A percentile compares a stretch with the other conserved stretches of the same genome.
Evolutionary conservation across 2,113 vertebrate genomes (phyloP).

Genomic region (Pedionomus torquatus): DNA sequence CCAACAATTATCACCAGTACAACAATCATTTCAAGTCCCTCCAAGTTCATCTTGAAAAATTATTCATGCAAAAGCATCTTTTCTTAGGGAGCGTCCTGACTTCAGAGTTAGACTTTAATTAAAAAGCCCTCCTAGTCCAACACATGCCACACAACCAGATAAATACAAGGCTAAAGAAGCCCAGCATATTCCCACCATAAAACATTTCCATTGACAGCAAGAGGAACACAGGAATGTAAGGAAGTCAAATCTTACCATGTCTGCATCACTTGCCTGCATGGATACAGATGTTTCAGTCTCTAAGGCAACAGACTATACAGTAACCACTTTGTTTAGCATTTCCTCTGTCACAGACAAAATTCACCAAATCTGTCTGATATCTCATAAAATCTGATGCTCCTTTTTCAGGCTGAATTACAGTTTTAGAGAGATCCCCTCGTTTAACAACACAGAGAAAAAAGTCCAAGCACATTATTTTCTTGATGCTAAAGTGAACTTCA

Average conservation of each 20-base stretch:
- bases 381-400: neutral
- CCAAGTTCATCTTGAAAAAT: slow-evolving; percentile 76
- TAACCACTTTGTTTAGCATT: slow-evolving; percentile 62
- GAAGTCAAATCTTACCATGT: slow-evolving; percentile 75
- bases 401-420: neutral
- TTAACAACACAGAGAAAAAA: neutral
- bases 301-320: slow-evolving; percentile 74
- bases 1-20: slow-evolving; percentile 74
- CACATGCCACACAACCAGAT: slow-evolving; percentile 31
- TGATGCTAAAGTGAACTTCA: neutral
- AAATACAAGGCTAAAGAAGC: slow-evolving; percentile 55
- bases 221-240: slow-evolving; percentile 65
- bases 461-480: neutral
- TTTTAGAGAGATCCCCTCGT: neutral
- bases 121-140: slow-evolving; percentile 57
- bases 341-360: slow-evolving; percentile 46
- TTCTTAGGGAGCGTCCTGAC: slow-evolving; percentile 47
- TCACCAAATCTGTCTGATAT: neutral
- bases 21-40: slow-evolving; percentile 75
- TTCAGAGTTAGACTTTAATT: slow-evolving; percentile 62
- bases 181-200: slow-evolving; percentile 55
- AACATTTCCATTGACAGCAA: slow-evolving; percentile 71
- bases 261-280: slow-evolving; percentile 74
- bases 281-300: slow-evolving; percentile 77
- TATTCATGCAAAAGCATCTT: slow-evolving; percentile 67